A percentile compares a stretch with the other conserved stretches of the same genome.
These are phyloP conservation scores for Macrocentrus cingulum DNA, from an alignment of 1,140 invertebrate genomes.

Conservation along the genomic window DNA sequence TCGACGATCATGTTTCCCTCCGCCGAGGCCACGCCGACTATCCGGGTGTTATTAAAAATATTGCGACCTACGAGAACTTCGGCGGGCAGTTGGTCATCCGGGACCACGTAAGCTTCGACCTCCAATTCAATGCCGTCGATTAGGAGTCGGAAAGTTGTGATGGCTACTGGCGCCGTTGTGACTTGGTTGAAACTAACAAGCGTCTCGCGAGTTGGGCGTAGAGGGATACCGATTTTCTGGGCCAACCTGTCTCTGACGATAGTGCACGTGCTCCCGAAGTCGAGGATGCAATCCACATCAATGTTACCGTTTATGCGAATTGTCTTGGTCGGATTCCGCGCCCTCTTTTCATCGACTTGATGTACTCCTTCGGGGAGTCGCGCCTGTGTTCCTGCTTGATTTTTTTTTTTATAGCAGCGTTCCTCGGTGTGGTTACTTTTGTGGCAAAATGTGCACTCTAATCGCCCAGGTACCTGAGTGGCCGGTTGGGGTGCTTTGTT, in stretches of 20 bases:
- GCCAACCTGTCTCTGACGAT: constrained; percentile 26
- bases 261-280: constrained; percentile 26
- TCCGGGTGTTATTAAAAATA: constrained; percentile 13
- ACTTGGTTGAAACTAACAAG: constrained; percentile 28
- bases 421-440: no score
- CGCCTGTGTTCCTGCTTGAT: not conserved
- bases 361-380: not conserved
- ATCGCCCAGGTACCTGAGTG: not conserved
- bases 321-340: not conserved
- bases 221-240: constrained; percentile 6
- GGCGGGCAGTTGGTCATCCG: constrained; percentile 18
- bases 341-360: not conserved
- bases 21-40: not conserved
- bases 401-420: not conserved
- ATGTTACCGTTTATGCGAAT: not conserved
- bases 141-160: constrained; percentile 6
- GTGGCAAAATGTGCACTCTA: no score
- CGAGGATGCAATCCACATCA: constrained; percentile 19
- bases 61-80: constrained; percentile 19
- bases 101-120: constrained; percentile 15
- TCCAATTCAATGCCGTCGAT: constrained; percentile 16
- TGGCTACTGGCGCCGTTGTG: constrained; percentile 18
- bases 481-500: not conserved
- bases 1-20: no score
- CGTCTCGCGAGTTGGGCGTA: constrained; percentile 11